Percentiles rank a stretch among this genome's conserved stretches.
phyloP scores from a whole-genome alignment of 1,140 invertebrate genomes.

The Drosophila bipectinata region DNA sequence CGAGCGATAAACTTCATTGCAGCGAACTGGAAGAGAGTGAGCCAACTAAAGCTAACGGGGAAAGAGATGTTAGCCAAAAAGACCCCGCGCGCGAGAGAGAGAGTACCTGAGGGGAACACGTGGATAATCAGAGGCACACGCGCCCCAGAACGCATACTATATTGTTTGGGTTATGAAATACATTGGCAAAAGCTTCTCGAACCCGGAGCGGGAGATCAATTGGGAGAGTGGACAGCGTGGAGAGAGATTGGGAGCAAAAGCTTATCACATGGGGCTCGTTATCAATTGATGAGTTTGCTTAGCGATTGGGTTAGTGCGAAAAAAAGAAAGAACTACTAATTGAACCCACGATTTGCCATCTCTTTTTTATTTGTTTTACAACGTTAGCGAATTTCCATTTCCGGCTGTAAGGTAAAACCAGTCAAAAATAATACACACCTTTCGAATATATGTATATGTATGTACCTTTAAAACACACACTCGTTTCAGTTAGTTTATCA shows the following conservation, averaged over 20 bases:
- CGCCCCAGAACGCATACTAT: slow-evolving; percentile 25
- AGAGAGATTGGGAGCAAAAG: slow-evolving; percentile 7
- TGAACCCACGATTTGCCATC: not conserved
- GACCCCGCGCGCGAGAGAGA: not conserved
- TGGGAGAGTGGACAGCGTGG: not conserved
- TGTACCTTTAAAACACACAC: not conserved
- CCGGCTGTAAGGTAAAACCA: slow-evolving; percentile 23
- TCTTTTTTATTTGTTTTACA: slow-evolving; percentile 32
- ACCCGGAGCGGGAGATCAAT: not conserved
- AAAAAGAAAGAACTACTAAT: not conserved
- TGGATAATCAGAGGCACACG: slow-evolving; percentile 40
- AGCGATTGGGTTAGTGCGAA: slow-evolving; percentile 8
- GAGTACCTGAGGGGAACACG: slow-evolving; percentile 31
- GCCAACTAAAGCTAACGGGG: slow-evolving; percentile 24
- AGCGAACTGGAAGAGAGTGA: slow-evolving; percentile 12
- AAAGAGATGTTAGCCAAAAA: not conserved
- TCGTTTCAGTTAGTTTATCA: slow-evolving; percentile 9
- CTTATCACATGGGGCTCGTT: slow-evolving; percentile 51
- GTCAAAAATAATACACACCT: not conserved
- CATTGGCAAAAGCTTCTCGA: slow-evolving; percentile 33
- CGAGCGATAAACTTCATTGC: slow-evolving; percentile 28
- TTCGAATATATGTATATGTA: not conserved
- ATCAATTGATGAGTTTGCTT: slow-evolving; percentile 48
- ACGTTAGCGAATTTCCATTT: slow-evolving; percentile 35
- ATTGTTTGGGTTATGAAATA: slow-evolving; percentile 49